Conservation (phyloP, 23 tunicate genomes). For the Clavelina lepadiformis region DNA sequence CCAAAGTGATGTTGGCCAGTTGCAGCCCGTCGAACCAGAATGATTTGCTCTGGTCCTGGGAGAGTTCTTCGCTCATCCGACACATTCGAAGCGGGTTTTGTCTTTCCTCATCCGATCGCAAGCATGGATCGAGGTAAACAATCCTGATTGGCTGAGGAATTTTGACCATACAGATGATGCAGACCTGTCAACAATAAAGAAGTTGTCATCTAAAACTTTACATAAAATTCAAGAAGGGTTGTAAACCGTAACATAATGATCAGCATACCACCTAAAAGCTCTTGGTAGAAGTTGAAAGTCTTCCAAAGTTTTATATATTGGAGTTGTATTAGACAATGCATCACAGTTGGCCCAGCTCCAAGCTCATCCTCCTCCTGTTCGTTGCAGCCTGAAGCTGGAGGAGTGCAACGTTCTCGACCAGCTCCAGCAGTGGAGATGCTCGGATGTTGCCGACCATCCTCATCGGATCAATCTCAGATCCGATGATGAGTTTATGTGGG, state of each 20-base stretch:
- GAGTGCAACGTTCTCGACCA: conserved; percentile 42
- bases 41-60: conserved; percentile 50
- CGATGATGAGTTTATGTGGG: conserved; percentile 10
- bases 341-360: neutral
- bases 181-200: too few relatives aligned
- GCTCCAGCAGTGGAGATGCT: conserved; percentile 64
- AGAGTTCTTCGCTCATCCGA: conserved; percentile 19
- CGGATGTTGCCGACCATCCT: conserved; percentile 32
- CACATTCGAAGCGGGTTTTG: conserved; percentile 39
- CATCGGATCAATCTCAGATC: conserved; percentile 1
- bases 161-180: too few relatives aligned
- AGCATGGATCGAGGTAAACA: conserved; percentile 63
- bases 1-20: too few relatives aligned
- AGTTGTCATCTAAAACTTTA: too few relatives aligned
- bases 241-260: too few relatives aligned
- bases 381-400: conserved; percentile 14
- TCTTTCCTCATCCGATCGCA: conserved; percentile 12
- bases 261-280: too few relatives aligned
- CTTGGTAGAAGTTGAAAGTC: too few relatives aligned
- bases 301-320: too few relatives aligned
- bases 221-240: too few relatives aligned
- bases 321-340: neutral
- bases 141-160: too few relatives aligned
- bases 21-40: neutral
- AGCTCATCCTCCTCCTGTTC: neutral